These are phyloP conservation scores for Philopedon plagiatum DNA, from an alignment of 2,888 invertebrate species.

Conservation along the genomic window DNA sequence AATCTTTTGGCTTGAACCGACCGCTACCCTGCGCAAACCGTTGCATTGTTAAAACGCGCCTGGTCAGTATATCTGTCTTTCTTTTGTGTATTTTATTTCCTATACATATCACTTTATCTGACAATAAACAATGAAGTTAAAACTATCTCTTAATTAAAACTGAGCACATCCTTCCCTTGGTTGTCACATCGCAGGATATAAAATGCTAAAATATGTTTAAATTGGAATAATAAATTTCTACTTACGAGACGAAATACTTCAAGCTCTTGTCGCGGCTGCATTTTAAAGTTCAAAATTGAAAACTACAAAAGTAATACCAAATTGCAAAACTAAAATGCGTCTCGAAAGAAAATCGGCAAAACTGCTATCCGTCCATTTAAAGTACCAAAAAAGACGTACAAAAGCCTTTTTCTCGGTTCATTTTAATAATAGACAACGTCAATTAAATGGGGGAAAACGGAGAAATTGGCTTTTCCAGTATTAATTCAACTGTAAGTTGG, in stretches of 20 bases:
- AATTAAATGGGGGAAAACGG: conserved; percentile 37
- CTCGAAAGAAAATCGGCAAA: conserved; percentile 7
- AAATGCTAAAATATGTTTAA: not conserved
- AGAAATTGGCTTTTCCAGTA: conserved; percentile 31
- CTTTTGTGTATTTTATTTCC: no score
- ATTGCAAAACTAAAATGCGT: conserved; percentile 20
- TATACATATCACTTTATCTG: no score
- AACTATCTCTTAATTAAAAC: no score
- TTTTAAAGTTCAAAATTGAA: conserved; percentile 15
- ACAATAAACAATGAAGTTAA: no score
- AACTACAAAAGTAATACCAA: conserved; percentile 23
- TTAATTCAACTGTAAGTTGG: conserved; percentile 30
- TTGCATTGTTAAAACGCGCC: no score
- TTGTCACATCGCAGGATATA: not conserved
- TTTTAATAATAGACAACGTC: conserved; percentile 49
- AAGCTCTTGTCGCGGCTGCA: not conserved
- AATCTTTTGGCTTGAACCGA: no score
- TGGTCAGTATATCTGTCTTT: no score
- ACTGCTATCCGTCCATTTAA: conserved; percentile 20
- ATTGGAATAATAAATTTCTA: not conserved
- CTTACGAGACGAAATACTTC: not conserved
- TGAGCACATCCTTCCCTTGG: no score
- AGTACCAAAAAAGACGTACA: conserved; percentile 18
- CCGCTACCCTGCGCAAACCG: no score
- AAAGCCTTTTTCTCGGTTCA: conserved; percentile 33